Evolutionary conservation across 1,140 invertebrate species (phyloP).

Genomic region (Delia radicum): DNA sequence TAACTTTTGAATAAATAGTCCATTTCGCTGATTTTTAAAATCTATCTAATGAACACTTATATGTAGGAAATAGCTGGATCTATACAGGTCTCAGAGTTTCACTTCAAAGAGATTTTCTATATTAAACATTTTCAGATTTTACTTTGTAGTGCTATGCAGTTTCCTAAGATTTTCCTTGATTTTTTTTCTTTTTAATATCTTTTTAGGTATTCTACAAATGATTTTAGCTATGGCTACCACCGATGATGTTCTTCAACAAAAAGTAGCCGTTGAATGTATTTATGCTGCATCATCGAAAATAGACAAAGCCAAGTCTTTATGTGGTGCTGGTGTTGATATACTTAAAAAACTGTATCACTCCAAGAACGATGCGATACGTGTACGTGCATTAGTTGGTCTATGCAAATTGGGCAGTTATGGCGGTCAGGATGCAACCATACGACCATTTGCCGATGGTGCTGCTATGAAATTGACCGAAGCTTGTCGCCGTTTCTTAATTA

Average conservation of each 20-base stretch:
- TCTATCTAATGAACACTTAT: too few species aligned
- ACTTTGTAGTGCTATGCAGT: too few species aligned
- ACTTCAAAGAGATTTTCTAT: too few species aligned
- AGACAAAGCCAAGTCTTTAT: slow-evolving; percentile 91
- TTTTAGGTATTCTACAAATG: slow-evolving; percentile 84
- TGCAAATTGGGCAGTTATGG: slow-evolving; percentile 96
- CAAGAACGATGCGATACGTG: slow-evolving; percentile 85
- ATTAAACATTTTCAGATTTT: too few species aligned
- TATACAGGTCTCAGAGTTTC: too few species aligned
- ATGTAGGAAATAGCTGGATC: too few species aligned
- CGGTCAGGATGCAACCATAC: slow-evolving; percentile 91
- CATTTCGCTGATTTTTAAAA: too few species aligned
- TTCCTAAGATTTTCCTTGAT: too few species aligned
- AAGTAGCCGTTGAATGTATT: slow-evolving; percentile 93
- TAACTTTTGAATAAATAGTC: too few species aligned
- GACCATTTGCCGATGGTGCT: slow-evolving; percentile 94
- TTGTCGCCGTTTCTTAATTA: slow-evolving; percentile 87
- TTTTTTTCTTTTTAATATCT: neutral
- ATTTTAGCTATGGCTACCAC: slow-evolving; percentile 95
- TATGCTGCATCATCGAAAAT: slow-evolving; percentile 96
- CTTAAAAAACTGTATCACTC: slow-evolving; percentile 92
- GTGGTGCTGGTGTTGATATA: slow-evolving; percentile 89
- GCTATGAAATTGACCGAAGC: slow-evolving; percentile 91
- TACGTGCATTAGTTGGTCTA: slow-evolving; percentile 88
- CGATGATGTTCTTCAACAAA: slow-evolving; percentile 81